Evolutionary conservation across 2,797 vertebrate species (phyloP).

Genomic region (Malacoraja senta): DNA sequence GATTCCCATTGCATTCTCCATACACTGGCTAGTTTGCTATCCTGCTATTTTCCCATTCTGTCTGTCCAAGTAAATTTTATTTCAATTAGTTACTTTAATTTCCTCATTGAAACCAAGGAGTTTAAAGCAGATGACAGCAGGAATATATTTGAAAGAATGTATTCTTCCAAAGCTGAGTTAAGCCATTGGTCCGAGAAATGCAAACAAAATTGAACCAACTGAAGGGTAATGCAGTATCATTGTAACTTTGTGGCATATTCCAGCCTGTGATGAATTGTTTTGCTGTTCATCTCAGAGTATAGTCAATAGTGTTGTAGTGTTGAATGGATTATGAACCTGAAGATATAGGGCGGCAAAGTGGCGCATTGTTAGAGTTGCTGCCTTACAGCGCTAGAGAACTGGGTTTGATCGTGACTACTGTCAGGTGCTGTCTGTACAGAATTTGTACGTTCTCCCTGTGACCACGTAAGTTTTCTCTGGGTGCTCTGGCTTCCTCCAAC

Average conservation of each 20-base stretch:
- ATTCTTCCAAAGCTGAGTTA: neutral
- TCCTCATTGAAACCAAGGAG: neutral
- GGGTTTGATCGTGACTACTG: too few relatives aligned
- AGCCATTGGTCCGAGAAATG: neutral
- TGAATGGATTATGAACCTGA: neutral
- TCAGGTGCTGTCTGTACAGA: too few relatives aligned
- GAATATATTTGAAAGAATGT: neutral
- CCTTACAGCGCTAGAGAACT: too few relatives aligned
- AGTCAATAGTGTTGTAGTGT: neutral
- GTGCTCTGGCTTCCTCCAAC: too few relatives aligned
- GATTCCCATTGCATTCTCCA: neutral
- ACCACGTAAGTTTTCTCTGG: too few relatives aligned
- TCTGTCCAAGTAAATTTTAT: neutral
- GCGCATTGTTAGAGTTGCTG: too few relatives aligned
- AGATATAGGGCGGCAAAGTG: neutral
- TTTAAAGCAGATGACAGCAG: neutral
- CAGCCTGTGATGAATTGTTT: neutral
- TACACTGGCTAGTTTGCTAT: neutral
- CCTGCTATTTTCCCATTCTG: neutral
- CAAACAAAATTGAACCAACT: neutral
- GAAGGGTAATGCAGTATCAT: neutral
- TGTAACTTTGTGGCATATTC: neutral
- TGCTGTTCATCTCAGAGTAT: neutral
- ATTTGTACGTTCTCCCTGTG: too few relatives aligned
- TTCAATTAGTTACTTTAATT: neutral